Evolutionary conservation across 2,113 vertebrate species (phyloP).

Genomic region (Noctilio leporinus): DNA sequence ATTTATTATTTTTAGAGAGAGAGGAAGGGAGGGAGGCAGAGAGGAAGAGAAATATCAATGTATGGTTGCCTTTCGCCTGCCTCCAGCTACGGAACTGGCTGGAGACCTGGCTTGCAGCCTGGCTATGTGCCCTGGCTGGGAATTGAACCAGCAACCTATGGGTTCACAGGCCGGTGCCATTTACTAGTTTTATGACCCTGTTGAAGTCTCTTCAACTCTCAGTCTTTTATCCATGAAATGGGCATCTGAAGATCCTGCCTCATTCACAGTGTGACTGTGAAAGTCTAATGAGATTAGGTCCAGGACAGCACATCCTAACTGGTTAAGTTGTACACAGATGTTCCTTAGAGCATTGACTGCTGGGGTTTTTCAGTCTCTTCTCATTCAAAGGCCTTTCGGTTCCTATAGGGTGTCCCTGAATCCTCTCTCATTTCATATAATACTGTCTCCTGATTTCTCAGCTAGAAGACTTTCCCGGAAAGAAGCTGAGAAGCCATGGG

Average conservation of each 20-base stretch:
- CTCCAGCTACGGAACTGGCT: too few species aligned
- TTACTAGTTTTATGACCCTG: not conserved
- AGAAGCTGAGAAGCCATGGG: constrained; percentile 43
- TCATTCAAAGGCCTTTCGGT: not conserved
- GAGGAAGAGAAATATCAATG: too few species aligned
- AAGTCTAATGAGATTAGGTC: not conserved
- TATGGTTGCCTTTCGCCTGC: too few species aligned
- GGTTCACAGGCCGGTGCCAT: too few species aligned
- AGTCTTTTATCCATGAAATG: not conserved
- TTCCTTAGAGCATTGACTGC: not conserved
- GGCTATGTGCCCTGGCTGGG: too few species aligned
- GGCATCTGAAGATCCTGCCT: not conserved
- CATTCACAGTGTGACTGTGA: not conserved
- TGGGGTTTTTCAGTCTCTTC: not conserved
- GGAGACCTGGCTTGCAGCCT: too few species aligned
- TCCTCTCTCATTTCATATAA: not conserved
- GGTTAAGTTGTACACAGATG: not conserved
- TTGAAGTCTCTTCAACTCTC: not conserved
- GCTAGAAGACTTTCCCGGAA: constrained; percentile 16
- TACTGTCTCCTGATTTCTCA: constrained; percentile 41
- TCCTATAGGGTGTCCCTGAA: not conserved
- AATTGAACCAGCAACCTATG: too few species aligned
- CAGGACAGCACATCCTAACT: not conserved
- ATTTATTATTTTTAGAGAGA: too few species aligned
- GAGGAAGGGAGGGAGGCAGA: too few species aligned